Evolutionary conservation across 2,888 invertebrate species (phyloP).

Genomic region (Drosophila nr. fundita): DNA sequence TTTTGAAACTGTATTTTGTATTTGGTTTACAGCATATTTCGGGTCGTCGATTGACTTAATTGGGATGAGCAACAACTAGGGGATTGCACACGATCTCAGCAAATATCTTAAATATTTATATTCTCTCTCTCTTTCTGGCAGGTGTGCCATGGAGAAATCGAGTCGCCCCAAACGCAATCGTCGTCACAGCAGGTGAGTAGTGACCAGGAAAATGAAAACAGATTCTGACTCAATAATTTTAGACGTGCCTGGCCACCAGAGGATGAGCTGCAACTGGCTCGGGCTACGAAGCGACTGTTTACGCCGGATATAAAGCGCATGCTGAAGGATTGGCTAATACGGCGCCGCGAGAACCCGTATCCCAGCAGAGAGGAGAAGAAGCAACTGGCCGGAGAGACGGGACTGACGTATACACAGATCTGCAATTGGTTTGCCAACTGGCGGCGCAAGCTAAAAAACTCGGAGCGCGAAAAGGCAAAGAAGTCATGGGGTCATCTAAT

Average conservation of each 20-base stretch:
- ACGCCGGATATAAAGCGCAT: constrained; percentile 92
- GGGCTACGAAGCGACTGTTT: constrained; percentile 90
- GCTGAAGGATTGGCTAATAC: constrained; percentile 91
- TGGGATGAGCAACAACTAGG: constrained; percentile 54
- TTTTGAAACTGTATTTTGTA: constrained; percentile 60
- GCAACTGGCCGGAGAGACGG: constrained; percentile 89
- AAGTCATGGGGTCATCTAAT: constrained; percentile 91
- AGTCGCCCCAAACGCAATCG: constrained; percentile 89
- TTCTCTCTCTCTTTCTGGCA: constrained; percentile 17
- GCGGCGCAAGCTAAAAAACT: constrained; percentile 91
- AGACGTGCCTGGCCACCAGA: constrained; percentile 84
- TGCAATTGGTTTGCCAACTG: constrained; percentile 94
- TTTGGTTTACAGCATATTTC: constrained; percentile 65
- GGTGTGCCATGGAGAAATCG: constrained; percentile 62
- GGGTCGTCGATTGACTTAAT: constrained; percentile 54
- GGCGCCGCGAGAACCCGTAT: constrained; percentile 91
- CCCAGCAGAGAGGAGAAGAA: constrained; percentile 92
- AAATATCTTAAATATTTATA: constrained; percentile 17
- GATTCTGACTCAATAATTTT: not conserved
- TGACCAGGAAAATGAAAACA: not conserved
- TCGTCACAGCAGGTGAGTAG: constrained; percentile 88
- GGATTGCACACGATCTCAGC: constrained; percentile 32
- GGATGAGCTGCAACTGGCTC: constrained; percentile 86
- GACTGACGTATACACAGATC: constrained; percentile 92
- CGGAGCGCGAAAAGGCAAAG: constrained; percentile 88